Base-by-base conservation (phyloP, 2,888 invertebrate genomes). In the Heliconius ismenius region DNA sequence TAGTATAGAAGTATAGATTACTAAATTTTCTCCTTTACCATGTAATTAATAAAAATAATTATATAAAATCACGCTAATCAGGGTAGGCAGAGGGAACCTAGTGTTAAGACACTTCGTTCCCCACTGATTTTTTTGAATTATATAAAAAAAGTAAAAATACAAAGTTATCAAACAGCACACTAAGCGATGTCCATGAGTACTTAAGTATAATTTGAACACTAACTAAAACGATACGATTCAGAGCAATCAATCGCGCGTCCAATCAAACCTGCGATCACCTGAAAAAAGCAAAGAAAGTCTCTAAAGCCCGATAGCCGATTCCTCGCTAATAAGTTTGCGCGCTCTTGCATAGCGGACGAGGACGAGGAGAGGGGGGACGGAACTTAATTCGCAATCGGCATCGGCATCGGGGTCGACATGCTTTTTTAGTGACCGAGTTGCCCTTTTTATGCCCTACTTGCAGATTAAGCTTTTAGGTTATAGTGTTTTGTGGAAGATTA, bases 341-440 rank as follows among this genome's bases (percentile, higher is more conserved):
- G 87, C 91, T 92, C 91, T 92, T 91, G 92, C 93, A 92, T 91
- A 88, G 86, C 88, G 85, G 84, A 88, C 84, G 90, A 90, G 85
- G 84, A 88, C 84, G 90, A 90, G 89, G 91, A 89, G 91, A 67
- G 11, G 28, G 63, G 28, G 32, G 32, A 21, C 36, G 65, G 6
- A 36, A 83, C 87, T 87, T 87, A 88, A 88, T 88, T 89, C 87
- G 85, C 90, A 90, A 90, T 91, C 89, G 89, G 82, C 85, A 85
- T 87, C 87, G 87, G 84, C 86, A 86, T 78, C n/a, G 67, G 24
- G 36, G 36, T 39, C 70, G 70, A 70, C 58, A 58, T 70, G 70
- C 32, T 77, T 76, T 79, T 81, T 81, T 80, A 79, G 76, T 78
- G 81, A 65, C 78, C 81, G 72, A 80, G 78, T 79, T 79, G 76